Evolutionary conservation across 2,888 invertebrate genomes (phyloP).

Genomic region (Clanis bilineata): DNA sequence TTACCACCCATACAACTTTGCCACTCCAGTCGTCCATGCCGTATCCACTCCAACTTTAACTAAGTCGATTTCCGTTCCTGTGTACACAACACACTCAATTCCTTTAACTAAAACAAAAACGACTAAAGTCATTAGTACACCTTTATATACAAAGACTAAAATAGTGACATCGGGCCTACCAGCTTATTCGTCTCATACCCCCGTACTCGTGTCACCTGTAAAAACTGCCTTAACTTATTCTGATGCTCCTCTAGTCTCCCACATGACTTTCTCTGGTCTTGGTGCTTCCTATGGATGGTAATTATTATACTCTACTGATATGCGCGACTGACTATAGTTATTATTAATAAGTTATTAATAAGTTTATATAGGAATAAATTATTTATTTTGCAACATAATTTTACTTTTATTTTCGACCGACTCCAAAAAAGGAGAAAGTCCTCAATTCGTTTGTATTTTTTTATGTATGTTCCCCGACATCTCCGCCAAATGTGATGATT

Average conservation of each 20-base stretch:
- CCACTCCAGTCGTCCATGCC: slow-evolving; percentile 28
- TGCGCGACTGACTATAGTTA: slow-evolving; percentile 49
- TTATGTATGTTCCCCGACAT: no score
- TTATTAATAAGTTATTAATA: slow-evolving; percentile 14
- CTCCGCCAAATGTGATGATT: no score
- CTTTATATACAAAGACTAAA: slow-evolving; percentile 29
- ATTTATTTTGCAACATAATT: background rate
- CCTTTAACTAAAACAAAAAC: slow-evolving; percentile 30
- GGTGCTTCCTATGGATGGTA: slow-evolving; percentile 53
- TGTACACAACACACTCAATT: slow-evolving; percentile 28
- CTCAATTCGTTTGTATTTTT: no score
- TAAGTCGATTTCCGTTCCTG: slow-evolving; percentile 27
- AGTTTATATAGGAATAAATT: slow-evolving; percentile 21
- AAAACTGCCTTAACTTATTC: slow-evolving; percentile 42
- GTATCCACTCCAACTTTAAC: slow-evolving; percentile 27
- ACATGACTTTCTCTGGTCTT: slow-evolving; percentile 46
- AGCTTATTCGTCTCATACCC: slow-evolving; percentile 32
- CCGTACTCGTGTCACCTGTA: slow-evolving; percentile 29
- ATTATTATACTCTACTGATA: slow-evolving; percentile 34
- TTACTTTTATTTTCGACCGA: background rate
- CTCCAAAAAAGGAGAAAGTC: no score
- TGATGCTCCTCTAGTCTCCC: slow-evolving; percentile 44
- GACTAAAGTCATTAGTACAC: slow-evolving; percentile 20
- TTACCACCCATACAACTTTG: slow-evolving; percentile 29
- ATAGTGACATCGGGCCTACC: slow-evolving; percentile 32